Percentiles rank a stretch among this genome's conserved stretches.
Conservation (phyloP, 2,113 vertebrate genomes). For the Corynorhinus townsendii region DNA sequence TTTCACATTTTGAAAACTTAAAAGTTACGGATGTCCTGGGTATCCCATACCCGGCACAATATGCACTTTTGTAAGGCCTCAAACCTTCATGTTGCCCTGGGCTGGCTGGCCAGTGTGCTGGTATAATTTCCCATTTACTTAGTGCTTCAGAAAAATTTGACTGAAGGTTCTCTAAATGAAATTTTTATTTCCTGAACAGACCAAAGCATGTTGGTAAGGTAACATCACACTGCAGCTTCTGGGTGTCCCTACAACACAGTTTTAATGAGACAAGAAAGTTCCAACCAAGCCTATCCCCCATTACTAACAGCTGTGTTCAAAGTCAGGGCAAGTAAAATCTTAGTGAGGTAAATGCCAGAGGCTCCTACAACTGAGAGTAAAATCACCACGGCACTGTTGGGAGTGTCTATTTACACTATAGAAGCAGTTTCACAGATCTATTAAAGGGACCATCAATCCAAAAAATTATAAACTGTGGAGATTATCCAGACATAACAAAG, state of each 20-base stretch:
- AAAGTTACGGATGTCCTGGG: neutral
- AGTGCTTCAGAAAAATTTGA: neutral
- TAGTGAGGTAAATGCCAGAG: neutral
- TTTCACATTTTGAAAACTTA: constrained; percentile 22
- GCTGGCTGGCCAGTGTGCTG: neutral
- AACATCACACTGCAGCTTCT: neutral
- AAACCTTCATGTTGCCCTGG: neutral
- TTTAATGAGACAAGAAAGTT: neutral
- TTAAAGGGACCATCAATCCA: neutral
- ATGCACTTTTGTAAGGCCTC: neutral
- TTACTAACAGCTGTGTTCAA: constrained; percentile 36
- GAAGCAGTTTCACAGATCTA: constrained; percentile 25
- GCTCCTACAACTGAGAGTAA: neutral
- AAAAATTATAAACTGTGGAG: neutral
- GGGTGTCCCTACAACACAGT: neutral
- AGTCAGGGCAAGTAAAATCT: constrained; percentile 24
- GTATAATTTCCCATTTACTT: neutral
- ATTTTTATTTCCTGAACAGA: neutral
- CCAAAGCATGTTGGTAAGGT: neutral
- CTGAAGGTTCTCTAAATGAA: neutral
- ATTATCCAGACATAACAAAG: constrained; percentile 28
- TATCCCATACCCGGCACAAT: neutral
- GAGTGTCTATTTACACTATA: neutral
- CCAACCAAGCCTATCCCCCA: neutral
- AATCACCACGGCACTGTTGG: neutral